Evolutionary conservation across 2,888 invertebrate species (phyloP), one percentile per base, ranked within the genome.

Genomic region (Drosophila macrospina): DNA sequence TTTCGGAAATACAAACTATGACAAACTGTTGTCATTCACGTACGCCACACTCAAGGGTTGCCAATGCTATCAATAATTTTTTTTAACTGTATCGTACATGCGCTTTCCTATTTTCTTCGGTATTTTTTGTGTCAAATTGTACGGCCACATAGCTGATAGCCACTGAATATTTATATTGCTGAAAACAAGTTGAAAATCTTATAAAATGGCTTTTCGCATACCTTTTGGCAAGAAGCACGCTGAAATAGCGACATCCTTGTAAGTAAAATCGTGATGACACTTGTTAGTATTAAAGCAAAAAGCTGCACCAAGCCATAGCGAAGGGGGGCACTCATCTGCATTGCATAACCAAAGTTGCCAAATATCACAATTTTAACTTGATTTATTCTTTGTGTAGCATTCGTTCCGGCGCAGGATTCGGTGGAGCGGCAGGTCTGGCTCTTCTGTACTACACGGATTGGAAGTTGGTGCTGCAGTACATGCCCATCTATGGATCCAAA

Each of bases 361-460:
- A 68, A 42, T 42, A n/a, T 37, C 4, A 28, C 6, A 39, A 32
- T 5, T 62, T 51, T 13, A 15, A 47, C 15, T 61, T 50, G 7
- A 7, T 51, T 42, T 20, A 13, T 51, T 42, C 67, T 1, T 20
- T 11, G 41, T 71, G 63, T 88, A 94, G 95, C 94, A 66, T 94
- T 36, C 93, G 95, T 15, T 94, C 96, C 5, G 93, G 93, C 15
- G 88, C 92, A 0, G 93, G 93, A 0, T 97, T 95, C 89, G 96
- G 97, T 44, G 93, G 94, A 34, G 93, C 95, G 0, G 95, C 93
- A n/a, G 93, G 94, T 63, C 87, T 94, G 24, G 93, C 92, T 0
- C 75, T 96, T 8, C 91, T 95, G 2, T 97, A 96, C 91, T 93
- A 95, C 78, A 96, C 96, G 0, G 97, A 97, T 90, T 97, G 97